phyloP scores from a whole-genome alignment of 2,113 vertebrate genomes.

The Tragelaphus scriptus region DNA sequence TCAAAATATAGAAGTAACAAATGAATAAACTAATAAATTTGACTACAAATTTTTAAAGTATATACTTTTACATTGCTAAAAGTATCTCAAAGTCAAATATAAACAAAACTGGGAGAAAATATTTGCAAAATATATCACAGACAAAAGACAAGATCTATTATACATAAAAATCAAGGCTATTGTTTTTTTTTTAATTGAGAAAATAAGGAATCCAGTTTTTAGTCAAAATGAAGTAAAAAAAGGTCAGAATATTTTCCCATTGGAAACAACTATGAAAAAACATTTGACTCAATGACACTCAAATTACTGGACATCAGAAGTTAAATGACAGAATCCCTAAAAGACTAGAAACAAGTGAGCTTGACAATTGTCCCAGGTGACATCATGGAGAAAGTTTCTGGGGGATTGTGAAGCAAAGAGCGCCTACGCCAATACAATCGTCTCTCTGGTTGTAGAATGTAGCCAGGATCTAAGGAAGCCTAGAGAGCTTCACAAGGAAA shows the following conservation, averaged over 20 bases:
- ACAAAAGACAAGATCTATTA: background rate
- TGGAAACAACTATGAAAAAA: background rate
- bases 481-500: background rate
- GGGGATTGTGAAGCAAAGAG: background rate
- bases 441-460: background rate
- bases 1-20: background rate
- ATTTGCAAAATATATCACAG: background rate
- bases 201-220: background rate
- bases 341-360: background rate
- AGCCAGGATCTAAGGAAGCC: background rate
- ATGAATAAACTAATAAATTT: background rate
- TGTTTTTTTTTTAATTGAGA: background rate
- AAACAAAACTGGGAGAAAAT: background rate
- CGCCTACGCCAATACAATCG: background rate
- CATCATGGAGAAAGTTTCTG: background rate
- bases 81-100: background rate
- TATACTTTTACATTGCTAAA: background rate
- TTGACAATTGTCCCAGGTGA: background rate
- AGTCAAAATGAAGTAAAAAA: background rate
- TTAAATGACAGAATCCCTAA: background rate
- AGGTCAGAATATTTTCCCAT: background rate
- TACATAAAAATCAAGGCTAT: background rate
- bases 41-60: background rate
- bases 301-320: background rate
- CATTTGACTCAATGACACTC: background rate